phyloP scores from a whole-genome alignment of 2,113 vertebrate species.

The Callopanchax toddi region DNA sequence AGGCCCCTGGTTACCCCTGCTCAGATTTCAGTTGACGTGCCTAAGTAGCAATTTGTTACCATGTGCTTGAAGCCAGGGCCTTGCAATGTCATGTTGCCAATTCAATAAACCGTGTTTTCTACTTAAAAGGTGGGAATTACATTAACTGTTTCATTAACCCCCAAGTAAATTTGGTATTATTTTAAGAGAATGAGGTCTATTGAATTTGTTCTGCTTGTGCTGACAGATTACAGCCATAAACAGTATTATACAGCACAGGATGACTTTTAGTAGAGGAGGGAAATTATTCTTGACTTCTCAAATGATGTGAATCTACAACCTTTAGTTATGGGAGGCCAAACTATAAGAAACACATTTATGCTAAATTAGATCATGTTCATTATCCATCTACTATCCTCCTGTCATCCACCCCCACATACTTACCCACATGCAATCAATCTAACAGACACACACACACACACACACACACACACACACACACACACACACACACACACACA shows the following conservation, averaged over 20 bases:
- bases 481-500: constrained; percentile 12
- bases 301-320: constrained; percentile 31
- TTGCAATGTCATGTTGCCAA: constrained; percentile 77
- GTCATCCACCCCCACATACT: constrained; percentile 35
- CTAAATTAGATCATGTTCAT: constrained; percentile 59
- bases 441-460: constrained; percentile 16
- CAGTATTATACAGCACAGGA: not conserved
- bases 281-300: constrained; percentile 27
- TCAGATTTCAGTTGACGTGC: constrained; percentile 73
- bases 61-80: constrained; percentile 71
- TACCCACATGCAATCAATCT: not conserved
- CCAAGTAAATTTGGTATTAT: constrained; percentile 27
- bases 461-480: constrained; percentile 15
- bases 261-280: not conserved
- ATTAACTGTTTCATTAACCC: constrained; percentile 77
- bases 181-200: not conserved
- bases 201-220: not conserved
- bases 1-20: constrained; percentile 33
- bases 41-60: constrained; percentile 80
- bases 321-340: constrained; percentile 33
- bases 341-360: constrained; percentile 26
- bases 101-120: constrained; percentile 77
- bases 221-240: not conserved
- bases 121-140: constrained; percentile 76
- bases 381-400: constrained; percentile 35